A percentile compares a stretch with the other conserved stretches of the same genome.
Conservation (phyloP, 2,113 vertebrate genomes). For the Hippocampus zosterae region DNA sequence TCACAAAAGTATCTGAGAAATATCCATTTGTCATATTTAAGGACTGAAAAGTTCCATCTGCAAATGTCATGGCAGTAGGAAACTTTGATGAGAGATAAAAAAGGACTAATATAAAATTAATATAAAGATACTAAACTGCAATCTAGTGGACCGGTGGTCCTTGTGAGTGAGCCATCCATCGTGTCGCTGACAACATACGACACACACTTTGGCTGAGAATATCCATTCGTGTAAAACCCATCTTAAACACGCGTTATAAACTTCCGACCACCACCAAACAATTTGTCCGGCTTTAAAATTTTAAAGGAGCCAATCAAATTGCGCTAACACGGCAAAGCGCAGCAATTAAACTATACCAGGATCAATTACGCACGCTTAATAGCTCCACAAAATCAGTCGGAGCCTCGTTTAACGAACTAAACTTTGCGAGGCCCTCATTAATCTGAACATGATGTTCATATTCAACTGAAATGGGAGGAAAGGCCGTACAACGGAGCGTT, state of each 20-base stretch:
- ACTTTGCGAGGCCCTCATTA: constrained; percentile 6
- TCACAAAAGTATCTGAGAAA: too few relatives aligned
- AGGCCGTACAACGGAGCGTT: constrained; percentile 17
- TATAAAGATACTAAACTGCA: too few relatives aligned
- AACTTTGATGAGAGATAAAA: too few relatives aligned
- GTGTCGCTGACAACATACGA: not conserved
- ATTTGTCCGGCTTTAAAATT: not conserved
- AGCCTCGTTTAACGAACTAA: not conserved
- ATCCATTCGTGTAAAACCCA: not conserved
- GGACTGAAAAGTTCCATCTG: too few relatives aligned
- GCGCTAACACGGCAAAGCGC: constrained; percentile 5
- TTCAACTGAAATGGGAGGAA: constrained; percentile 14
- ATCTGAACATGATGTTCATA: not conserved
- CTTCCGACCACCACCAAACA: not conserved
- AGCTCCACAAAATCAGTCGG: not conserved
- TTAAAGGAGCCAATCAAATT: not conserved
- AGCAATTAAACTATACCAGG: constrained; percentile 1
- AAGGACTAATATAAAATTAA: too few relatives aligned
- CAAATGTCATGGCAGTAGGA: too few relatives aligned
- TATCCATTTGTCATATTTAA: too few relatives aligned
- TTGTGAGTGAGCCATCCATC: too few relatives aligned
- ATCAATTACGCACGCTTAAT: constrained; percentile 2
- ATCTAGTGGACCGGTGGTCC: too few relatives aligned
- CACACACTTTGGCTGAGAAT: not conserved
- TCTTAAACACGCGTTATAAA: not conserved